Evolutionary conservation across 1,140 invertebrate genomes (phyloP).

Genomic region (Myzus persicae): DNA sequence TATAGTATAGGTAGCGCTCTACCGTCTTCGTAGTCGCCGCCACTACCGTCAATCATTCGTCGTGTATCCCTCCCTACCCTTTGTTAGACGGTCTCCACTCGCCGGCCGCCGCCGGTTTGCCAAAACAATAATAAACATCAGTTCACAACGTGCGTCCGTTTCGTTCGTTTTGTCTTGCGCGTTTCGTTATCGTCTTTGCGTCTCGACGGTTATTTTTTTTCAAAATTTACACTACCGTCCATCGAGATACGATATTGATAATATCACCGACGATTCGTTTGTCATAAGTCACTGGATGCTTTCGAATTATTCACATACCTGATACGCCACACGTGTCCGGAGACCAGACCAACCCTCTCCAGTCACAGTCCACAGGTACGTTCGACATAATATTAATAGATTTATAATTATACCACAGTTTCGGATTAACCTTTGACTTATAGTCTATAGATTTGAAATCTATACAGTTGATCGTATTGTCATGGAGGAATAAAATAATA

Average conservation of each 20-base stretch:
- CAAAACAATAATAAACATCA: conserved; percentile 57
- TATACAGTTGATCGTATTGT: neutral
- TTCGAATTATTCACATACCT: neutral
- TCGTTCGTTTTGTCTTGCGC: neutral
- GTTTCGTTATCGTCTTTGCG: neutral
- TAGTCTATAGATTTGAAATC: neutral
- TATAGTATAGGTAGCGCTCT: conserved; percentile 47
- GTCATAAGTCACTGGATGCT: neutral
- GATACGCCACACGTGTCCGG: neutral
- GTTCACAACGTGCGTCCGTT: conserved; percentile 54
- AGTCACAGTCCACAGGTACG: neutral
- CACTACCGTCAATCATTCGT: conserved; percentile 34
- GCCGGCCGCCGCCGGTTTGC: neutral
- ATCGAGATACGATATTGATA: neutral
- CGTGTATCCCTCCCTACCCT: conserved; percentile 25
- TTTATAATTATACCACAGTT: neutral
- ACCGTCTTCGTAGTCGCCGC: neutral
- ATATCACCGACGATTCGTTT: neutral
- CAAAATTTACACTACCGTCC: too few species aligned
- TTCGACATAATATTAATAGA: neutral
- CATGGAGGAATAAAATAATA: neutral
- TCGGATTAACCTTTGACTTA: neutral
- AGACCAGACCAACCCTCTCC: neutral
- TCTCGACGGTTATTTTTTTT: neutral
- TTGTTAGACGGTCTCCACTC: neutral